Evolutionary conservation across 2,797 vertebrate species (phyloP).

Genomic region (Lithobates sylvaticus): DNA sequence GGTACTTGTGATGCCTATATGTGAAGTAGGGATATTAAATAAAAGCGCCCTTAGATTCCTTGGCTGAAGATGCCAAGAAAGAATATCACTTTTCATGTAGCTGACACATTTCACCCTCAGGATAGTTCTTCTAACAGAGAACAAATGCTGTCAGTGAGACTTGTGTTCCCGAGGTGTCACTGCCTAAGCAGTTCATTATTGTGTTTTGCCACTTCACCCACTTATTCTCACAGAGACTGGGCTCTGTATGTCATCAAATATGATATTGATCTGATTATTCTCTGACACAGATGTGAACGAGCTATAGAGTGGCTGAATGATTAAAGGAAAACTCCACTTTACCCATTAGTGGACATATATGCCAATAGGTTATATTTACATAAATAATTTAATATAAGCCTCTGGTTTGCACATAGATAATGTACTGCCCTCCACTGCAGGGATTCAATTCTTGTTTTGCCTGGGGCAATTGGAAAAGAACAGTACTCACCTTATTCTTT

Average conservation of each 20-base stretch:
- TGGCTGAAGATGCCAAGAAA: neutral
- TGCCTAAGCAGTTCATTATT: slow-evolving; percentile 39
- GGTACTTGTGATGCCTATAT: neutral
- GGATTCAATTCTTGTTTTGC: too few species aligned
- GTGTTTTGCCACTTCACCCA: slow-evolving; percentile 17
- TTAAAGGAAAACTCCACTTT: neutral
- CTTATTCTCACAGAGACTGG: slow-evolving; percentile 17
- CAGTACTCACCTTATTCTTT: too few species aligned
- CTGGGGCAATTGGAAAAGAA: too few species aligned
- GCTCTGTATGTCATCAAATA: neutral
- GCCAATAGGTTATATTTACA: too few species aligned
- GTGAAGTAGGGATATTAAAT: neutral
- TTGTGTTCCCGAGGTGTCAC: slow-evolving; percentile 16
- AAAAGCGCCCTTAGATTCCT: neutral
- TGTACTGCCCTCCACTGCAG: too few species aligned
- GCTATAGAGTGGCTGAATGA: neutral
- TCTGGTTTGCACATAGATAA: too few species aligned
- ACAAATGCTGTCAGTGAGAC: slow-evolving; percentile 33
- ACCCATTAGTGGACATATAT: too few species aligned
- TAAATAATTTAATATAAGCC: too few species aligned
- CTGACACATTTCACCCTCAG: slow-evolving; percentile 39
- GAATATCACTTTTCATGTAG: slow-evolving; percentile 30
- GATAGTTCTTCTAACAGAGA: slow-evolving; percentile 42
- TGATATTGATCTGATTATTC: neutral
- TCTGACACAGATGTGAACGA: too few species aligned